Evolutionary conservation across 2,113 vertebrate species (phyloP), one percentile per base, ranked within the genome.

Genomic region (Saguinus imperator): DNA sequence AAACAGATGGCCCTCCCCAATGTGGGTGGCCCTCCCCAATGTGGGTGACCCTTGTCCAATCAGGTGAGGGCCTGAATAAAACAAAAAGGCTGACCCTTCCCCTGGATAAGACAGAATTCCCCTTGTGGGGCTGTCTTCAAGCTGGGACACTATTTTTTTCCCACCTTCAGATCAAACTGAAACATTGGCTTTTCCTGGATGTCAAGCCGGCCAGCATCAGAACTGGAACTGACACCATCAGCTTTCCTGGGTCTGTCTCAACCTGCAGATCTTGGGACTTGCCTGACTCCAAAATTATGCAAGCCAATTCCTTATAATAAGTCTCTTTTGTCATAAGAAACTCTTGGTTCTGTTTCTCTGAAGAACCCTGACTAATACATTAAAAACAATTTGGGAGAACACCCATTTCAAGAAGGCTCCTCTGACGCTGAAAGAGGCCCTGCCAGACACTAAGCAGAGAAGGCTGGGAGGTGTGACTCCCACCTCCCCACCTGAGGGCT

Each of bases 381-480:
- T 50, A 57, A 80, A 61, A 48, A 55, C 37, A 29, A 14, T 29
- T 58, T 23, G 40, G 21, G 43, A 58, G 40, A 58, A 61, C 40
- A 66, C 32, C 13, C 27, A 6, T 64, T 84, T 72, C 43, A 23
- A 23, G 75, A 93, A 92, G 20, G 13, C 3, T 32, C 10, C 11
- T 17, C 72, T 37, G 52, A 37, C 64, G 25, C 61, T 43, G 25
- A 4, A 45, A 23, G 64, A 58, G 37, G 45, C 43, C 18, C 45
- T 35, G 13, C 16, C 14, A 23, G 64, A 66, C 11, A n/a, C n/a
- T 0, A 13, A 80, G 93, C 76, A 73, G 61, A 43, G 7, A 11
- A 25, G 4, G 12, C 12, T 2, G 16, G 9, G 6, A n/a, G 21
- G 21, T 12, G 3, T 0, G 17, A 32, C 52, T 37, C 23, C 80